Base-by-base conservation (phyloP, 2,113 vertebrate species). In the Pomatorhinus ruficollis region DNA sequence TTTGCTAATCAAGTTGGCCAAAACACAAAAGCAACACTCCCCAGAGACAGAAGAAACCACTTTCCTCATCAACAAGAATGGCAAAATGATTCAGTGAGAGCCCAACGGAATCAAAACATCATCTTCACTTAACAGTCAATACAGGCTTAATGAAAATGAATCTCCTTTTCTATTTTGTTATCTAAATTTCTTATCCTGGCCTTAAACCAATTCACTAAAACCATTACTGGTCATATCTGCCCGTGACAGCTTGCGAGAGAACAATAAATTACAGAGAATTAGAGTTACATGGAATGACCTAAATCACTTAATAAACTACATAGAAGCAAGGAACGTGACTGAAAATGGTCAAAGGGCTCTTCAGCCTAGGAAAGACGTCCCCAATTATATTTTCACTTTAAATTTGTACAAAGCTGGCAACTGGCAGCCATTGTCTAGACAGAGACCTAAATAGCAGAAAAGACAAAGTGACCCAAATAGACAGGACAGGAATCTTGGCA, bases 401-500 rank as follows among this genome's bases (percentile, higher is more conserved):
- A 45, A 81, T 92, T n/a, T 44, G 86, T 49, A 87, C 54, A 63
- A 86, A 87, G 72, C 56, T 93, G 83, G 72, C 85, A 95, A 81
- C 18, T 42, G 42, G 64, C 54, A 81, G 72, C 33, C 89, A 91
- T 7, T 40, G 93, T 89, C 61, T 47, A 90, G 90, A 84, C 87
- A 91, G 57, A 0, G 7, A 93, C 93, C 76, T 39, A 88, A 68
- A 93, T 13, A 75, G 39, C 47, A 65, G 66, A 37, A 80, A 78
- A 84, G 90, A 80, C 89, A 91, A 95, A 88, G 75, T 85, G 85
- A 92, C 85, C 64, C 80, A 86, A 83, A 90, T 33, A 89, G 71
- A 24, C 17, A 83, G 76, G 68, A 75, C 56, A 68, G 24, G 33
- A 81, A 89, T 93, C 49, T 49, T 22, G 4, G 74, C 87, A 91